Evolutionary conservation across 2,797 vertebrate species (phyloP).

Genomic region (Syngnathus rostellatus): DNA sequence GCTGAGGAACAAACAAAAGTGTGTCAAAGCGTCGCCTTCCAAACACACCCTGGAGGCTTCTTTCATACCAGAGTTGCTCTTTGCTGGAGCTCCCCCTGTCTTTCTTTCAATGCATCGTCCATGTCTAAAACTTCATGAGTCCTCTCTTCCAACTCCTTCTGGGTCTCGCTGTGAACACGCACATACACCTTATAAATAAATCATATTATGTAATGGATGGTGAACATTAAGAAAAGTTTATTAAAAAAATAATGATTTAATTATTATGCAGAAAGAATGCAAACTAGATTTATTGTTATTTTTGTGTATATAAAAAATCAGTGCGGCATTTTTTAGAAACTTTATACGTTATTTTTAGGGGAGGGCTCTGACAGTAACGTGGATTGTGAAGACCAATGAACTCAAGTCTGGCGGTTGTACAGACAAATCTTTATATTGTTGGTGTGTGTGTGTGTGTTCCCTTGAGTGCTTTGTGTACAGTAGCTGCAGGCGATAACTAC

Average conservation of each 20-base stretch:
- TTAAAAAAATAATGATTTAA: not conserved
- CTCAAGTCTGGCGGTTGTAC: conserved; percentile 1
- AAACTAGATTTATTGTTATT: not conserved
- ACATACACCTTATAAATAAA: conserved; percentile 6
- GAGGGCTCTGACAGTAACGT: not conserved
- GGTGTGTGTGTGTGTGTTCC: not conserved
- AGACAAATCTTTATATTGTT: not conserved
- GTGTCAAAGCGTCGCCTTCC: not conserved
- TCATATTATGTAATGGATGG: not conserved
- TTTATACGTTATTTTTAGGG: not conserved
- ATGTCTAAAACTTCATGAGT: conserved; percentile 83
- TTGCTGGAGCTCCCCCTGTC: conserved; percentile 90
- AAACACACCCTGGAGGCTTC: conserved; percentile 3
- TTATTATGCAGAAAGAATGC: not conserved
- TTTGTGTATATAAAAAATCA: not conserved
- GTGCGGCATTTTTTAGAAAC: not conserved
- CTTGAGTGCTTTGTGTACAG: conserved; percentile 18
- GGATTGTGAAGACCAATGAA: not conserved
- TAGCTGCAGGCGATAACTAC: conserved; percentile 5
- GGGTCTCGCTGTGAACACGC: conserved; percentile 75
- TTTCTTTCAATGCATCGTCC: conserved; percentile 83
- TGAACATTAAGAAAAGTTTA: not conserved
- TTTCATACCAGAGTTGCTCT: conserved; percentile 82
- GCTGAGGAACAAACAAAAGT: conserved; percentile 54
- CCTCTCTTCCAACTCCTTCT: conserved; percentile 82